Conservation (phyloP, 2,888 invertebrate species). For the Leptinotarsa juncta region DNA sequence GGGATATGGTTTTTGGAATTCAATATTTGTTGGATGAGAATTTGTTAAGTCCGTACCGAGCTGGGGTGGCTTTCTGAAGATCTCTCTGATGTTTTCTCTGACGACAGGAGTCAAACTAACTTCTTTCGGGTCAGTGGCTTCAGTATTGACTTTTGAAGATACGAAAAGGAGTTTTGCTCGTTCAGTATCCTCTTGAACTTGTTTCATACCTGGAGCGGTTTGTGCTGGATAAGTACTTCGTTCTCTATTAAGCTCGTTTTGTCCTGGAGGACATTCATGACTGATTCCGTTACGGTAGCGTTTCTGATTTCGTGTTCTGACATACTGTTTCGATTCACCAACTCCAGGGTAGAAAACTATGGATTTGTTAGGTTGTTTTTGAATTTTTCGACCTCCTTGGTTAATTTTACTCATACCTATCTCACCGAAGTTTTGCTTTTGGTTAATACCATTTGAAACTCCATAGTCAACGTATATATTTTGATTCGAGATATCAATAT, state of each 20-base stretch:
- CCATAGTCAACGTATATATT: no score
- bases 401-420: background rate
- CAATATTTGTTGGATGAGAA: background rate
- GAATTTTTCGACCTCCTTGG: background rate
- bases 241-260: no score
- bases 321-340: background rate
- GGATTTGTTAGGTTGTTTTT: background rate
- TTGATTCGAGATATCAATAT: no score
- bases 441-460: no score
- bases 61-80: background rate
- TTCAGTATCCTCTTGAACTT: no score
- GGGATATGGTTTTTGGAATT: background rate
- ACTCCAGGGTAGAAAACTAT: background rate
- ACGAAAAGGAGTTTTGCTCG: background rate
- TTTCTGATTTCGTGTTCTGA: background rate
- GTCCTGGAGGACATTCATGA: no score
- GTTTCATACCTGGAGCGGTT: no score
- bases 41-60: background rate
- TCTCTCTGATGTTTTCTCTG: background rate
- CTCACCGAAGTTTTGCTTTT: background rate
- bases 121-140: background rate
- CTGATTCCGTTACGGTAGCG: background rate
- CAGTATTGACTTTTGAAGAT: background rate
- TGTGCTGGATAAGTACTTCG: no score
- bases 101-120: background rate